A percentile compares a stretch with the other conserved stretches of the same genome.
Conservation (phyloP, 2,888 invertebrate species). For the Drosophila anomalata region DNA sequence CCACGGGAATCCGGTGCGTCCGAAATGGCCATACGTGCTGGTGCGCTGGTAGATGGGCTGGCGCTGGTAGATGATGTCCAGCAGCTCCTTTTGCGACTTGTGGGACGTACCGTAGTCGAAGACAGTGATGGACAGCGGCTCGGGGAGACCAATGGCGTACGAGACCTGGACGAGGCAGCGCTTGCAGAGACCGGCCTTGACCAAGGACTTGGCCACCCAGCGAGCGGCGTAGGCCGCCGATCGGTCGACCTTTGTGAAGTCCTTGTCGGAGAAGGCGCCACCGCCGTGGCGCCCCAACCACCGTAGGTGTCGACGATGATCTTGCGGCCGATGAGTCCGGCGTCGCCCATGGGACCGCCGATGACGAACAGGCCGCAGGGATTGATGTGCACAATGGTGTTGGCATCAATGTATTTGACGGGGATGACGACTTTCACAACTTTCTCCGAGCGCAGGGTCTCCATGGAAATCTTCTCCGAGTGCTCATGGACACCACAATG, state of each 20-base stretch:
- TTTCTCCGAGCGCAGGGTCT: conserved; percentile 92
- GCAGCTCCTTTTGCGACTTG: conserved; percentile 92
- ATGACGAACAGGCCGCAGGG: conserved; percentile 98
- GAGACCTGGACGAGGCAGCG: conserved; percentile 99
- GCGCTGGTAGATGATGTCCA: conserved; percentile 95
- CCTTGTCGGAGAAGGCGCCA: conserved; percentile 99
- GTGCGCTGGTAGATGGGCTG: conserved; percentile 99
- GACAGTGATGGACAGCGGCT: conserved; percentile 98
- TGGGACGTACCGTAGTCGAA: conserved; percentile 98
- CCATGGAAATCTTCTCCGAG: conserved; percentile 94
- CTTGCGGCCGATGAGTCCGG: conserved; percentile 98
- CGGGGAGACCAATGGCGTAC: conserved; percentile 98
- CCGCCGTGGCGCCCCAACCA: conserved; percentile 99
- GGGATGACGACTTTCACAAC: conserved; percentile 97
- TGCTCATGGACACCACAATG: conserved; percentile 98
- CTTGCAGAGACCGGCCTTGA: conserved; percentile 96
- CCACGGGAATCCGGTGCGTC: conserved; percentile 98
- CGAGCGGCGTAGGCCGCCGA: conserved; percentile 99
- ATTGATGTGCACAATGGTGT: conserved; percentile 98
- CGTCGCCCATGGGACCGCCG: conserved; percentile 99
- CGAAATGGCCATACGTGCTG: conserved; percentile 99
- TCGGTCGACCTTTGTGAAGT: conserved; percentile 98
- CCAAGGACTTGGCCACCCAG: conserved; percentile 99
- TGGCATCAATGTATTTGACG: conserved; percentile 93
- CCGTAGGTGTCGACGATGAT: conserved; percentile 99